Base-by-base conservation (phyloP, 2,113 vertebrate genomes). In the Onychostoma macrolepis region DNA sequence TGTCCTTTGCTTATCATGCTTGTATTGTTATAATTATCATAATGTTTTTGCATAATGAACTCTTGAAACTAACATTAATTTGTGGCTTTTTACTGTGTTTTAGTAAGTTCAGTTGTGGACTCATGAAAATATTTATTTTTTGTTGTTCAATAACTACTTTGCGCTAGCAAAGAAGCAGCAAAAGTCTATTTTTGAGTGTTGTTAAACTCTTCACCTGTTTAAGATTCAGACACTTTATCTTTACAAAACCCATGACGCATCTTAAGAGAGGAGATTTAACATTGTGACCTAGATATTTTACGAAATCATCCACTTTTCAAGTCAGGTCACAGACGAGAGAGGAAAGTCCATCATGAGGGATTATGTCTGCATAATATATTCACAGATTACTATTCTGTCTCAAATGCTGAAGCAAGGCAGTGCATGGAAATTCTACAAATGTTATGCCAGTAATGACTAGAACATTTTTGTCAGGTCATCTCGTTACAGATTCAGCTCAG, bases 301-400 rank as follows among this genome's bases (percentile, higher is more conserved):
- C 65, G 61, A 83, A 91, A 85, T 85, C 83, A 71, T 85, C 26
- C 71, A 28, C 41, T 77, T 86, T 85, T 80, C 2, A 53, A 87
- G 61, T 84, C 77, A 83, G 84, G 87, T 76, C 81, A 89, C 87
- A 87, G n/a, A 86, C 38, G 56, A 77, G 87, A 87, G 86, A 83
- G 33, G 33, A 83, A 88, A 87, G 72, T 83, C 81, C 81, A 85
- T 81, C 81, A 78, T 28, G 36, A 83, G 36, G 86, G 80, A 89
- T 85, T 85, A 81, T 48, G 77, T 86, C 67, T 85, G 13, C 69
- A 69, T 77, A 88, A 89, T 88, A 33, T 85, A 88, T 86, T 89
- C 85, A 89, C 82, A 85, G 88, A 89, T 87, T 90, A 82, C 83
- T 85, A 86, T 83, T 90, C 87, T 74, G 87, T 78, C 67, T 69